phyloP scores from a whole-genome alignment of 2,113 vertebrate genomes.

The Sinocyclocheilus anshuiensis region DNA sequence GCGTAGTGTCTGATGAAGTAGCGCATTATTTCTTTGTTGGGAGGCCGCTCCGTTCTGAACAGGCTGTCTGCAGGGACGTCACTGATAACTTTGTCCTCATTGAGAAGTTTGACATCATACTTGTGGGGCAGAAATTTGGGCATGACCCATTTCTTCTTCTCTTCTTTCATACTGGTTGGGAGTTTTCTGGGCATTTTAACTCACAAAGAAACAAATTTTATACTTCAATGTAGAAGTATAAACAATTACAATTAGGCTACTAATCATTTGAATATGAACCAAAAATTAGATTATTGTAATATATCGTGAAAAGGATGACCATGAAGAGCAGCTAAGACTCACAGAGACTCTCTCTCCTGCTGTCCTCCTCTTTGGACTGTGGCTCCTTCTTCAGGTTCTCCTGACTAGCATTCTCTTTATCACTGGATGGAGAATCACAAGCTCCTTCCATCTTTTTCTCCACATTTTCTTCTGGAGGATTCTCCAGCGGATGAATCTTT shows the following conservation, averaged over 20 bases:
- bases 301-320: not conserved
- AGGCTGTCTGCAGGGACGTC: slow-evolving; percentile 90
- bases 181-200: slow-evolving; percentile 82
- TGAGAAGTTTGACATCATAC: slow-evolving; percentile 93
- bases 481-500: slow-evolving; percentile 90
- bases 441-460: slow-evolving; percentile 91
- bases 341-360: slow-evolving; percentile 86
- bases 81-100: slow-evolving; percentile 96
- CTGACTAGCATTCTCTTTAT: slow-evolving; percentile 94
- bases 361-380: slow-evolving; percentile 83
- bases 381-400: slow-evolving; percentile 88
- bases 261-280: not conserved
- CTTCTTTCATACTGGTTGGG: slow-evolving; percentile 90
- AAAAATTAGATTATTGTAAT: not conserved
- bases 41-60: slow-evolving; percentile 90
- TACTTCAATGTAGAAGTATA: not conserved
- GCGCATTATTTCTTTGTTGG: slow-evolving; percentile 97
- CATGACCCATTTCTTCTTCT: slow-evolving; percentile 93
- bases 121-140: slow-evolving; percentile 97
- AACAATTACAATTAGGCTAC: not conserved
- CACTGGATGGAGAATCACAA: slow-evolving; percentile 96
- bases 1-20: slow-evolving; percentile 96
- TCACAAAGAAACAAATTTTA: too few relatives aligned
- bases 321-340: slow-evolving; percentile 65
- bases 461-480: slow-evolving; percentile 76